These are phyloP conservation scores for Stegastes partitus DNA, from an alignment of 2,113 vertebrate species.

Conservation along the genomic window DNA sequence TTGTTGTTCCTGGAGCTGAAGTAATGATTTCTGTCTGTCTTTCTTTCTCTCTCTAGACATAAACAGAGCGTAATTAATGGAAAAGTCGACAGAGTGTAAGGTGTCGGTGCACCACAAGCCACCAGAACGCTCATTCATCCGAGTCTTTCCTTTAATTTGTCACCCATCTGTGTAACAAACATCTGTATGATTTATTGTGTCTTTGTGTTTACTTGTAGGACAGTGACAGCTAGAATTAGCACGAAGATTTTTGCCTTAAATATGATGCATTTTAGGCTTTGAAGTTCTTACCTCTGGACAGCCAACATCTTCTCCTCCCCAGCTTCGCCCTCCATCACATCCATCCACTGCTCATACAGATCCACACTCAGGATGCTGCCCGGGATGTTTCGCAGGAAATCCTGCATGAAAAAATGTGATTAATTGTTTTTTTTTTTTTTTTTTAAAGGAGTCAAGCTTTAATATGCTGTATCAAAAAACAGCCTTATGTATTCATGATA, in stretches of 20 bases:
- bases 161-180: background rate
- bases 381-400: conserved; percentile 94
- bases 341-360: conserved; percentile 92
- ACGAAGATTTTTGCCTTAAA: background rate
- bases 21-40: background rate
- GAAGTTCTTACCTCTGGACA: conserved; percentile 85
- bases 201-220: background rate
- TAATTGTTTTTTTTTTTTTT: no score
- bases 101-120: background rate
- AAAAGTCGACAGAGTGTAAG: conserved; percentile 25
- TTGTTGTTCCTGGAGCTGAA: conserved; percentile 32
- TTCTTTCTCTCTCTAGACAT: conserved; percentile 1
- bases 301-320: conserved; percentile 85
- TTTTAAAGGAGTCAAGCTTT: background rate
- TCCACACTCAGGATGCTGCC: conserved; percentile 90
- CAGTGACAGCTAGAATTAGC: background rate
- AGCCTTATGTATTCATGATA: background rate
- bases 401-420: conserved; percentile 74
- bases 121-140: background rate
- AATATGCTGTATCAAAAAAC: background rate
- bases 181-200: background rate
- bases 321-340: conserved; percentile 86
- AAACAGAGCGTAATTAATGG: conserved; percentile 14
- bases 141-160: background rate
- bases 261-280: background rate